A percentile compares a stretch with the other conserved stretches of the same genome.
phyloP scores from a whole-genome alignment of 2,113 vertebrate genomes.

The Phaetusa simplex region DNA sequence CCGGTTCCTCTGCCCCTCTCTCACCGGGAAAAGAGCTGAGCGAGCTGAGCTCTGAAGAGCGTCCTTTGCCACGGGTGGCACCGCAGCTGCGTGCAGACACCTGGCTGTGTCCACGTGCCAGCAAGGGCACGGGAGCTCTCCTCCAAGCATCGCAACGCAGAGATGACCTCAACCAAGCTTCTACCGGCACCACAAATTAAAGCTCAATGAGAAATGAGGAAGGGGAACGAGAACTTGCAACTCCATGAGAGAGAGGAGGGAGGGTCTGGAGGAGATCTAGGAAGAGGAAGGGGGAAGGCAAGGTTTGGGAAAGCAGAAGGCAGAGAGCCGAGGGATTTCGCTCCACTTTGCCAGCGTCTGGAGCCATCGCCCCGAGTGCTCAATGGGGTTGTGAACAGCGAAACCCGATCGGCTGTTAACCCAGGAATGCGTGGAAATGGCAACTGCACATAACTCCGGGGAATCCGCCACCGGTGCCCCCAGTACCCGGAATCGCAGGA shows the following conservation, averaged over 20 bases:
- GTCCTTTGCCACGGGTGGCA: neutral
- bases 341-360: neutral
- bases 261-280: neutral
- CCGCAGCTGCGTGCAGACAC: rapidly evolving
- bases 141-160: neutral
- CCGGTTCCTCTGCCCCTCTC: neutral
- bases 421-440: constrained; percentile 74
- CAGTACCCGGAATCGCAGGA: constrained; percentile 70
- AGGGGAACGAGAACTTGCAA: neutral
- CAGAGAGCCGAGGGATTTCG: neutral
- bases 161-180: rapidly evolving
- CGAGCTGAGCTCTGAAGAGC: neutral
- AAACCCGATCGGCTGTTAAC: constrained; percentile 66
- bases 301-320: constrained; percentile 3
- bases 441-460: constrained; percentile 73
- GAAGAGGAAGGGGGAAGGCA: neutral
- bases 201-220: neutral
- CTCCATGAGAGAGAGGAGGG: neutral
- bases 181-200: neutral
- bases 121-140: neutral
- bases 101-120: rapidly evolving
- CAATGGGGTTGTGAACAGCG: constrained; percentile 34
- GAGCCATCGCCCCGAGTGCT: neutral
- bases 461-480: constrained; percentile 67
- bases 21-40: neutral